Conservation (phyloP, 2,113 vertebrate genomes). For the Malurus cyaneus region DNA sequence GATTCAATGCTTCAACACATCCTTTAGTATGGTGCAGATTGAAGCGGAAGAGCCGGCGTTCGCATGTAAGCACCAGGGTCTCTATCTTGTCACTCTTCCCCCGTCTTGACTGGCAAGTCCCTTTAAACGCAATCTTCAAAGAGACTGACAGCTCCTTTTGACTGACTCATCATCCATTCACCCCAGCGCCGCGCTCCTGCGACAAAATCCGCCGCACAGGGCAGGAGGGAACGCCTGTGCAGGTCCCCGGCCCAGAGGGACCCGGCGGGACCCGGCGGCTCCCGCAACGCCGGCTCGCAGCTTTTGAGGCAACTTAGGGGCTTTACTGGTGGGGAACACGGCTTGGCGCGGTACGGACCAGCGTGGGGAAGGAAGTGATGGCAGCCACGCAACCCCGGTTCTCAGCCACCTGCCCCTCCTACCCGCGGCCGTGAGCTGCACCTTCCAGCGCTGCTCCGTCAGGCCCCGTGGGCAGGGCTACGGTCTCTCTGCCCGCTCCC, state of each 20-base stretch:
- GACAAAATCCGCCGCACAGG: conserved; percentile 23
- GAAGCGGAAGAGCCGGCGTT: conserved; percentile 85
- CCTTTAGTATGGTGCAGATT: conserved; percentile 85
- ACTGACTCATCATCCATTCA: conserved; percentile 74
- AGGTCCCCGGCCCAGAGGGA: neutral
- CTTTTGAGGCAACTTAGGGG: neutral
- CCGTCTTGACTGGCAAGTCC: conserved; percentile 80
- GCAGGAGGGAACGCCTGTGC: conserved; percentile 52
- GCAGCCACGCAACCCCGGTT: conserved; percentile 20
- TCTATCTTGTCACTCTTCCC: conserved; percentile 90
- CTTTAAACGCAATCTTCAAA: conserved; percentile 82
- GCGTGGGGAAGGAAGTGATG: conserved; percentile 57
- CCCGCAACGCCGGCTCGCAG: neutral
- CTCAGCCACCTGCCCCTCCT: neutral
- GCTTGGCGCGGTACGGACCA: conserved; percentile 1
- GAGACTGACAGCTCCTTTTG: conserved; percentile 85
- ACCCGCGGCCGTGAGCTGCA: neutral
- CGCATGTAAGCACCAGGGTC: conserved; percentile 78
- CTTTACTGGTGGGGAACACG: neutral
- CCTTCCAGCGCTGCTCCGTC: neutral
- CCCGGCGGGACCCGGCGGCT: neutral
- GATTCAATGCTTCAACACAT: conserved; percentile 78
- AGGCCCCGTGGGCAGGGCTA: neutral
- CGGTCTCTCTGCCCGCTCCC: neutral
- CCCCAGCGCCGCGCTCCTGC: conserved; percentile 52